Evolutionary conservation across 2,888 invertebrate species (phyloP).

Genomic region (Drosophila merina): DNA sequence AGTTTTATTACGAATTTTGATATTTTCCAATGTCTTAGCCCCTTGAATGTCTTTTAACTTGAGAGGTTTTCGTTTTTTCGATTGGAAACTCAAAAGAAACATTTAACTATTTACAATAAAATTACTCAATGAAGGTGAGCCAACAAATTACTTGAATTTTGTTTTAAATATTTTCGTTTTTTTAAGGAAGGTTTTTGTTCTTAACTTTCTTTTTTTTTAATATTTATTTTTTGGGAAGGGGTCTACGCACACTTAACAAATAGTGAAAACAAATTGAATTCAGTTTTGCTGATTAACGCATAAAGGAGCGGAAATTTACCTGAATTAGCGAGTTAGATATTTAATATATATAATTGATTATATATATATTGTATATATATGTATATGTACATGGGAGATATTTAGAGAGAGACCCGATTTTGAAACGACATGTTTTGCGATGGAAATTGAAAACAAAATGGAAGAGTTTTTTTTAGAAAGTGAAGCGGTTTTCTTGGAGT

Average conservation of each 20-base stretch:
- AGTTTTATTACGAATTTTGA: no score
- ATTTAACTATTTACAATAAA: slow-evolving; percentile 29
- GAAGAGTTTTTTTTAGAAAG: slow-evolving; percentile 11
- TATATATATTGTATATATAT: slow-evolving; percentile 20
- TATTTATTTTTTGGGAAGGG: slow-evolving; percentile 1
- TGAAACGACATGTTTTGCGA: slow-evolving; percentile 21
- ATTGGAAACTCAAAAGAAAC: neutral
- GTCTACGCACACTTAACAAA: slow-evolving; percentile 42
- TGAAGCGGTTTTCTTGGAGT: slow-evolving; percentile 11
- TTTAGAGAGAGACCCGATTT: slow-evolving; percentile 49
- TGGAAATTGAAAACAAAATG: slow-evolving; percentile 17
- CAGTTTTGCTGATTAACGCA: slow-evolving; percentile 38
- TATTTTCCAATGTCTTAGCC: no score
- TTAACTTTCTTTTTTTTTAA: neutral
- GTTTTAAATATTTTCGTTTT: slow-evolving; percentile 8
- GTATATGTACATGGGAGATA: slow-evolving; percentile 15
- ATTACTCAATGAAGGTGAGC: slow-evolving; percentile 34
- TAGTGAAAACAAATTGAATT: slow-evolving; percentile 31
- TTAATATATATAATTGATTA: slow-evolving; percentile 25
- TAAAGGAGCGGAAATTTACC: slow-evolving; percentile 64
- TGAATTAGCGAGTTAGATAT: slow-evolving; percentile 46
- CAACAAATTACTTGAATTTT: slow-evolving; percentile 26
- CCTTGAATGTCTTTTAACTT: slow-evolving; percentile 9
- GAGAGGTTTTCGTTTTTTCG: neutral
- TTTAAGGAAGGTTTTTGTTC: neutral